Evolutionary conservation across 1,140 invertebrate species (phyloP).

Genomic region (Zaprionus africanus): DNA sequence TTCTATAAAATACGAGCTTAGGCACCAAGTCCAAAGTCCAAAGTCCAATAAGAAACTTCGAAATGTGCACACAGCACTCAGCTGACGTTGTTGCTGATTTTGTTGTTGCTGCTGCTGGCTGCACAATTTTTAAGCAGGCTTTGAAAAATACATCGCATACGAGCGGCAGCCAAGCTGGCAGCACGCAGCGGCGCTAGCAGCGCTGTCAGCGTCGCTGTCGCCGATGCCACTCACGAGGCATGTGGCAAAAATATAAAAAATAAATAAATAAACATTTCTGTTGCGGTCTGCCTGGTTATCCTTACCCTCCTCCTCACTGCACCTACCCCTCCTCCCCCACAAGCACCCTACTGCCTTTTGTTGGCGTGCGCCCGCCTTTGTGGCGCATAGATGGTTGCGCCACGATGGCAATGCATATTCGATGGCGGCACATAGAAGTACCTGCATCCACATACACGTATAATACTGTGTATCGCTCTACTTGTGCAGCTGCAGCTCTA

Average conservation of each 20-base stretch:
- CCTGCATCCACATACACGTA: constrained; percentile 9
- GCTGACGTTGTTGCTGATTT: constrained; percentile 4
- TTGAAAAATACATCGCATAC: constrained; percentile 55
- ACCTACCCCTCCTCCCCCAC: background rate
- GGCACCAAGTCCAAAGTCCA: constrained; percentile 72
- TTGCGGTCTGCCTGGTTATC: constrained; percentile 5
- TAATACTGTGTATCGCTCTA: background rate
- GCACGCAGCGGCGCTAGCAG: constrained; percentile 22
- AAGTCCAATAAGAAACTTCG: constrained; percentile 79
- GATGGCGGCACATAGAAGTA: constrained; percentile 18
- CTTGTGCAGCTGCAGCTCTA: constrained; percentile 3
- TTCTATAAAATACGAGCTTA: constrained; percentile 82
- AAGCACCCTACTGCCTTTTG: background rate
- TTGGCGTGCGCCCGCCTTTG: background rate
- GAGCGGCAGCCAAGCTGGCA: constrained; percentile 8
- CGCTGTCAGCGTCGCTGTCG: constrained; percentile 26
- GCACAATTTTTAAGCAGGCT: constrained; percentile 31
- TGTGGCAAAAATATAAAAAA: constrained; percentile 26
- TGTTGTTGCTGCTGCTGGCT: constrained; percentile 4
- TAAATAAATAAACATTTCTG: constrained; percentile 37
- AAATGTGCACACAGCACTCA: constrained; percentile 36
- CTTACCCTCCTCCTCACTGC: background rate
- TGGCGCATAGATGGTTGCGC: constrained; percentile 9
- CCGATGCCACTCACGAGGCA: constrained; percentile 34
- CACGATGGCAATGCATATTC: constrained; percentile 28